A percentile compares a stretch with the other conserved stretches of the same genome.
Conservation (phyloP, 1,140 invertebrate species). For the Saccostrea echinata region DNA sequence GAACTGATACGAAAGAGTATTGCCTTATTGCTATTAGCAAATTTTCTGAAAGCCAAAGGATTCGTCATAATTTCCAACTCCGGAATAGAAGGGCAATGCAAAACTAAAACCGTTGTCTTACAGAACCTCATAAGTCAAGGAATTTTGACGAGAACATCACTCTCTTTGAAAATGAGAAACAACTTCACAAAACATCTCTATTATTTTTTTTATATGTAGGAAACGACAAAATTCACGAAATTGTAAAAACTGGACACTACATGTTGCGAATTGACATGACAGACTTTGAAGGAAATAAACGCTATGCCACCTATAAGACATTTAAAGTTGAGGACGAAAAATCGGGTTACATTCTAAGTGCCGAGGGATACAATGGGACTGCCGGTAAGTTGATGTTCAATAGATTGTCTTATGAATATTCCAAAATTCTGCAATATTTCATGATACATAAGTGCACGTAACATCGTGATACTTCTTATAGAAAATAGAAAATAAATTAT, state of each 20-base stretch:
- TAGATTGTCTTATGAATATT: neutral
- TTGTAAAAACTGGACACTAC: neutral
- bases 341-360: neutral
- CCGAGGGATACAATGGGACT: neutral
- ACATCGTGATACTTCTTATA: neutral
- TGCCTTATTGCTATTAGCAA: too few relatives aligned
- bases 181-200: too few relatives aligned
- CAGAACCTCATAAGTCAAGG: too few relatives aligned
- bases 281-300: neutral
- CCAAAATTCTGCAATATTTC: neutral
- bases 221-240: conserved; percentile 24
- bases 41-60: too few relatives aligned
- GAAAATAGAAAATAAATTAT: too few relatives aligned
- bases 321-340: conserved; percentile 25
- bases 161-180: too few relatives aligned
- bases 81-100: too few relatives aligned
- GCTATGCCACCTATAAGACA: neutral
- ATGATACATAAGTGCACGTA: neutral
- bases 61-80: too few relatives aligned
- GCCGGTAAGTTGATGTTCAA: neutral
- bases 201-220: neutral
- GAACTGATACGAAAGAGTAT: too few relatives aligned
- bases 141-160: too few relatives aligned
- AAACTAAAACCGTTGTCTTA: too few relatives aligned
- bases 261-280: neutral